A percentile compares a stretch with the other conserved stretches of the same genome.
These are phyloP conservation scores for Lysiphlebus fabarum DNA, from an alignment of 1,140 invertebrate species.

Conservation along the genomic window DNA sequence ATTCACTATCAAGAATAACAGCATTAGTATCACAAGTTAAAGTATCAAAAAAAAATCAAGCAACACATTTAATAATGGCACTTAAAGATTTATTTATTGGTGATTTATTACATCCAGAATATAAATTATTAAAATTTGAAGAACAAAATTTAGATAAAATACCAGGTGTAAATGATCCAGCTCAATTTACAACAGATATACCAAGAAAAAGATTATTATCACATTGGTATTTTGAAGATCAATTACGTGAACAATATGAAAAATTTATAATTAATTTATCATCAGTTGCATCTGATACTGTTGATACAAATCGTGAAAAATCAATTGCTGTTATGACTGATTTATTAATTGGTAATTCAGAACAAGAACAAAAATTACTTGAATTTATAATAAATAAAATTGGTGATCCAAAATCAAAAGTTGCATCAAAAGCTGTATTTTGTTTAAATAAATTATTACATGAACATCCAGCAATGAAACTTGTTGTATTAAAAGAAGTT, in stretches of 20 bases:
- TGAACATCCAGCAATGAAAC: constrained; percentile 90
- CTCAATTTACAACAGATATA: constrained; percentile 52
- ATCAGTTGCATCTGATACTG: constrained; percentile 63
- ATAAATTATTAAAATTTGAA: constrained; percentile 72
- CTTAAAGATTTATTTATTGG: constrained; percentile 75
- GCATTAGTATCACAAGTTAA: constrained; percentile 75
- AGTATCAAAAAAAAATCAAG: constrained; percentile 56
- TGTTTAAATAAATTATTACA: constrained; percentile 81
- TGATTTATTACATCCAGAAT: constrained; percentile 70
- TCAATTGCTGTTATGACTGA: constrained; percentile 75
- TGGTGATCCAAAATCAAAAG: constrained; percentile 85
- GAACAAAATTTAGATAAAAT: constrained; percentile 60
- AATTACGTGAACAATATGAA: constrained; percentile 75
- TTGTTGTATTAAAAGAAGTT: constrained; percentile 80
- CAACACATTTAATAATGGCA: constrained; percentile 60
- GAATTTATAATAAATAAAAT: constrained; percentile 88
- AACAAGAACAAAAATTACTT: constrained; percentile 85
- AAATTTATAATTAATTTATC: constrained; percentile 67
- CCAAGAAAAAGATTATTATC: constrained; percentile 58
- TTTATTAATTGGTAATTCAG: constrained; percentile 77
- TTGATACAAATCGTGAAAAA: constrained; percentile 79
- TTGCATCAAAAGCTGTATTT: constrained; percentile 83
- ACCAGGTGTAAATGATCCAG: constrained; percentile 27
- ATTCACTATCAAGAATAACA: constrained; percentile 70
- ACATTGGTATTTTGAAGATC: constrained; percentile 78